A percentile compares a stretch with the other conserved stretches of the same genome.
Evolutionary conservation across 2,797 vertebrate species (phyloP).

Genomic region (Hyperoplus immaculatus): DNA sequence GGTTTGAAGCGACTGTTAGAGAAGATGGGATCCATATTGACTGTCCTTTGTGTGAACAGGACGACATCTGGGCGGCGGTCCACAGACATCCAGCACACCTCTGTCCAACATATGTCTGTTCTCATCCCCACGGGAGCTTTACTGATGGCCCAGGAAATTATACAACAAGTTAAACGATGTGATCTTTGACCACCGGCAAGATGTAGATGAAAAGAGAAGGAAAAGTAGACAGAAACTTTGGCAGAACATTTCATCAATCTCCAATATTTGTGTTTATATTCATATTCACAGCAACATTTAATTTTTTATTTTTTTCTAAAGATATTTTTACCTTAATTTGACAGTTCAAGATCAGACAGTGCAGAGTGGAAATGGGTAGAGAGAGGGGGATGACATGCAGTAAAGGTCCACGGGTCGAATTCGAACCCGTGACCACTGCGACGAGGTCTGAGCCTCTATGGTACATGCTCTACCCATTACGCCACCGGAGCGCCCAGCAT

Average conservation of each 20-base stretch:
- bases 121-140: conserved; percentile 43
- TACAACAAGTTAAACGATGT: background rate
- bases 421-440: no score
- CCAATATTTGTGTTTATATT: background rate
- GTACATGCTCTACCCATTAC: no score
- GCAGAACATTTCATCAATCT: background rate
- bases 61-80: conserved; percentile 58
- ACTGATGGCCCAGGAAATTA: conserved; percentile 7
- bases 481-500: no score
- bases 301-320: no score
- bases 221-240: background rate
- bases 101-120: conserved; percentile 64
- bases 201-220: background rate
- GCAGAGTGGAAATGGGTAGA: no score
- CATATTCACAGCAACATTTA: background rate
- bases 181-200: conserved; percentile 7
- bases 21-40: conserved; percentile 57
- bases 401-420: no score
- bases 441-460: no score
- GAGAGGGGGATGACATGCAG: no score
- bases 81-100: conserved; percentile 55
- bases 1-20: background rate
- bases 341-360: no score
- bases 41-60: conserved; percentile 37
- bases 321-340: no score